These are phyloP conservation scores for Oreotrochilus melanogaster DNA, from an alignment of 2,113 vertebrate genomes.

Conservation along the genomic window DNA sequence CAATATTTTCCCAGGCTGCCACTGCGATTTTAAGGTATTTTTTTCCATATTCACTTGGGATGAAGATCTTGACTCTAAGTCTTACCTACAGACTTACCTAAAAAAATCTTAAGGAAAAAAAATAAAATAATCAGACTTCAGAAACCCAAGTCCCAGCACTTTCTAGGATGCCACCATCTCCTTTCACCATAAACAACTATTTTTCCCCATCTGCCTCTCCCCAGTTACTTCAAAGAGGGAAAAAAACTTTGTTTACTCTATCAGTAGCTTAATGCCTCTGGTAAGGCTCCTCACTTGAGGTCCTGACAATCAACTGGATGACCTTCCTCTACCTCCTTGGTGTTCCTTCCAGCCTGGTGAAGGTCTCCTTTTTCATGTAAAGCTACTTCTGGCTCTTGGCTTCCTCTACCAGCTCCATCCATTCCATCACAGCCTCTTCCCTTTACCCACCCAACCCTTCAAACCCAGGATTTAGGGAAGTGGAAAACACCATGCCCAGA, in stretches of 20 bases:
- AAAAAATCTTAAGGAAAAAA: neutral
- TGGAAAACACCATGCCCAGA: neutral
- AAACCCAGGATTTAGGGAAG: neutral
- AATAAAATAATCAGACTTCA: neutral
- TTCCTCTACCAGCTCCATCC: neutral
- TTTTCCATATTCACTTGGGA: neutral
- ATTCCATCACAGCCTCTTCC: neutral
- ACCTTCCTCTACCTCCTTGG: neutral
- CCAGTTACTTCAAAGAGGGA: neutral
- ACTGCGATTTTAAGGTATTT: neutral
- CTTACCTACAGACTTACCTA: fast-evolving
- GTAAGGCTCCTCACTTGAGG: neutral
- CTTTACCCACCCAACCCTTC: neutral
- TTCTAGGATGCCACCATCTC: neutral
- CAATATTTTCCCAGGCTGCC: neutral
- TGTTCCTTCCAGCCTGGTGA: neutral
- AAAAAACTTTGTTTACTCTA: neutral
- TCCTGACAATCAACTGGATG: neutral
- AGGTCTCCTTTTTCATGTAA: neutral
- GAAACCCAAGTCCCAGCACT: neutral
- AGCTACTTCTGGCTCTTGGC: neutral
- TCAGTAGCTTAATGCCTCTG: neutral
- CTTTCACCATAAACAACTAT: neutral
- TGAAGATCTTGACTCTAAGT: neutral
- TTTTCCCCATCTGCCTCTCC: neutral